Base-by-base conservation (phyloP, 2,797 vertebrate genomes). In the Trichosurus vulpecula region DNA sequence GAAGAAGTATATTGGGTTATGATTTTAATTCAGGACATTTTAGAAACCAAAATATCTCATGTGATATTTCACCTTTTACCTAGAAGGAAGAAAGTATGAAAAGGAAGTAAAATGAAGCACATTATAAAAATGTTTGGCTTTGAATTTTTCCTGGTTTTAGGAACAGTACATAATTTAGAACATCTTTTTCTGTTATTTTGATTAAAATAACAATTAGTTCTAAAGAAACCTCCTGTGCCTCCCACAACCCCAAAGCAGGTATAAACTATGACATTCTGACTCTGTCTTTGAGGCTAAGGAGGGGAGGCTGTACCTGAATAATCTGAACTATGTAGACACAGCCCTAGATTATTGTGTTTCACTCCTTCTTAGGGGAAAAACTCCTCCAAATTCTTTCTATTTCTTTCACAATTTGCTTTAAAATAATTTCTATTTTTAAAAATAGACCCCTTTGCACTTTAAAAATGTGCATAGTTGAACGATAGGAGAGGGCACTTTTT, bases 31-130 rank as follows among this genome's bases (percentile, higher is more conserved):
- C 94, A 95, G 66, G 53, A 29, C 54, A 95, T 96, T 97, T 94
- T 74, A 96, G 92, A 96, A 97, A 94, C 93, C 95, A 93, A 95
- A 93, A 47, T 51, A 93, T 96, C 95, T 97, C 96, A 90, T 98
- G 97, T 97, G 90, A 96, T 92, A 95, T 97, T 97, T 97, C 97
- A 97, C 97, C 55, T 96, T 94, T 57, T 97, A 97, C 96, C 97
- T 98, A 97, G 98, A 97, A 98, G 96, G 93, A 90, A 91, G 90
- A 96, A 41, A 92, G 92, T 74, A 53, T 56, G 91, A 57, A 14
- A 81, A 35, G 95, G 90, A 52, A 91, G 61, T 94, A 66, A 92
- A 29, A 4, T 93, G 94, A 92, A 87, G 96, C 87, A 97, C 41
- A 54, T 61, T 35, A 94, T 94, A 93, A 92, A 93, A 92, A 91